phyloP scores from a whole-genome alignment of 2,797 vertebrate genomes.

The Dendrocincla tyrannina region DNA sequence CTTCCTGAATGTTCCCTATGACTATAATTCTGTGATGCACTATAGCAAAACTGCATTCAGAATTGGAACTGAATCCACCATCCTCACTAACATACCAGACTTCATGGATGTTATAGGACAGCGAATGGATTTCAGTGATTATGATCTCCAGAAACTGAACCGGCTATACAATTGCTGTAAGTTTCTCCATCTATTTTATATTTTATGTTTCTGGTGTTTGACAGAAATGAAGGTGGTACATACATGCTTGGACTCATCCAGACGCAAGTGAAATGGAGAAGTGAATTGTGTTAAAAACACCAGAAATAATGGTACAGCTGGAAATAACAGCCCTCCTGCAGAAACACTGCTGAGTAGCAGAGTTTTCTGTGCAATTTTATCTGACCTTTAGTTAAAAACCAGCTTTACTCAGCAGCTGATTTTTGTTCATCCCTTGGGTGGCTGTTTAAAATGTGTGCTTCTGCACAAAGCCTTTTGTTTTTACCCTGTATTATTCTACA shows the following conservation, averaged over 20 bases:
- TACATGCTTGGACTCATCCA: neutral
- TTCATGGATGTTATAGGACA: slow-evolving; percentile 92
- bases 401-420: neutral
- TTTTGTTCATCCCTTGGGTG: slow-evolving; percentile 18
- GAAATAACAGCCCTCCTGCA: slow-evolving; percentile 1
- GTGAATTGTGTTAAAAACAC: neutral
- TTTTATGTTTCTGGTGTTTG: neutral
- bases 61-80: slow-evolving; percentile 85
- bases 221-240: neutral
- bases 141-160: slow-evolving; percentile 87
- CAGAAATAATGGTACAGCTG: neutral
- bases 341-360: neutral
- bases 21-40: slow-evolving; percentile 96
- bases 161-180: slow-evolving; percentile 91
- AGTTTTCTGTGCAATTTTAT: neutral
- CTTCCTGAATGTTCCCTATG: slow-evolving; percentile 88
- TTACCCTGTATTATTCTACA: neutral
- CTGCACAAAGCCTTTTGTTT: neutral
- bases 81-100: slow-evolving; percentile 86
- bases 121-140: slow-evolving; percentile 93
- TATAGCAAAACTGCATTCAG: slow-evolving; percentile 89
- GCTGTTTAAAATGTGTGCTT: slow-evolving; percentile 1
- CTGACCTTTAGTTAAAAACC: slow-evolving; percentile 44
- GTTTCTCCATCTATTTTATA: slow-evolving; percentile 32
- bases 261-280: neutral